Evolutionary conservation across 1,140 invertebrate species (phyloP), one percentile per base, ranked within the genome.

Genomic region (Pissodes strobi): DNA sequence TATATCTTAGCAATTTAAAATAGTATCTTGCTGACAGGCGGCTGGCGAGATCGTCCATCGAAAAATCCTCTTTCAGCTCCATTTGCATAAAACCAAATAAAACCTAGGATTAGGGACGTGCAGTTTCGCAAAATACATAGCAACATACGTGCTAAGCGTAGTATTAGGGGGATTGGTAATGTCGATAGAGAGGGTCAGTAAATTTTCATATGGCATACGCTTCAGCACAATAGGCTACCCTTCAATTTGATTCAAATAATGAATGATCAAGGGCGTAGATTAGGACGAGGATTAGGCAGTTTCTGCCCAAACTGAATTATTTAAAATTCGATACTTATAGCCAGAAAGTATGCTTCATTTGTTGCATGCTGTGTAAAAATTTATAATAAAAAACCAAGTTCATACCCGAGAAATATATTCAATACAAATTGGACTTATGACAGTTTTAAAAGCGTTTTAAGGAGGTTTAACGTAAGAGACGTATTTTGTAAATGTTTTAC

Each of bases 41-140:
- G 21, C 18, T 12, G 21, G 22, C 18, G 21, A 48, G 10, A 48
- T 18, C 23, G 21, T 13, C 13, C 23, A 15, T 51, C 22, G 13
- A 51, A 25, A 51, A 51, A 51, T 23, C 48, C 48, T n/a, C 48
- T 51, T 15, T 45, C 15, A 45, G 19, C 41, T 18, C 15, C 18
- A 51, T 51, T 51, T 51, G 48, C 48, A 51, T 51, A 51, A 51
- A 51, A 51, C 48, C 48, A 27, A 51, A 51, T 51, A 51, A 51
- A 64, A 59, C 64, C 64, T 62, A 59, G 53, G 66, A 63, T 69
- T 64, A 69, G 59, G 57, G 56, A 21, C 56, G 56, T 59, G 41
- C 30, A 48, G 23, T 59, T 34, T 48, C 41, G 41, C 25, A 59
- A 59, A 59, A 57, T 30, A 59, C 56, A 48, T 46, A 46, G 41